A percentile compares a stretch with the other conserved stretches of the same genome.
phyloP scores from a whole-genome alignment of 1,140 invertebrate genomes.

The Gonioctena quinquepunctata region DNA sequence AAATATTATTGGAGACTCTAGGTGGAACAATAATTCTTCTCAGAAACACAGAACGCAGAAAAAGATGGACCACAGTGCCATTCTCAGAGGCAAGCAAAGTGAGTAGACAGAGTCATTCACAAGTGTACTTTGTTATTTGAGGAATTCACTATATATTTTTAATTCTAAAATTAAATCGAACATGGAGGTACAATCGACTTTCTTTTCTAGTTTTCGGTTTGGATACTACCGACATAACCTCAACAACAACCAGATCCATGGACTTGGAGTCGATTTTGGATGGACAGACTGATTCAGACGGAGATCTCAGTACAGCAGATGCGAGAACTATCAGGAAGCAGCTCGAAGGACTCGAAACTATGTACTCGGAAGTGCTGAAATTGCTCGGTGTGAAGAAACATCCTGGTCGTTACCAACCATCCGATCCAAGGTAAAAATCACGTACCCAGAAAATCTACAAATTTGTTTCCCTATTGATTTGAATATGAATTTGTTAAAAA shows the following conservation, averaged over 20 bases:
- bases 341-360: constrained; percentile 82
- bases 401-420: constrained; percentile 59
- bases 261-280: constrained; percentile 84
- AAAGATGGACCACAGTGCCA: constrained; percentile 49
- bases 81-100: constrained; percentile 54
- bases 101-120: constrained; percentile 21
- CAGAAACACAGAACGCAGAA: constrained; percentile 45
- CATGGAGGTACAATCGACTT: background rate
- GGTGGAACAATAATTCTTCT: constrained; percentile 38
- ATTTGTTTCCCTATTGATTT: too few relatives aligned
- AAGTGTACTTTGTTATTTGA: too few relatives aligned
- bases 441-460: too few relatives aligned
- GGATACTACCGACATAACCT: constrained; percentile 77
- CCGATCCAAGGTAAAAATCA: constrained; percentile 39
- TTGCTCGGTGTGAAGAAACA: constrained; percentile 70
- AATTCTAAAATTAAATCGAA: background rate
- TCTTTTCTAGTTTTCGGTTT: constrained; percentile 66
- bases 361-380: constrained; percentile 79
- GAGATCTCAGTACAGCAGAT: constrained; percentile 76
- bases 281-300: constrained; percentile 69
- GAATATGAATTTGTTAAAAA: too few relatives aligned
- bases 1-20: constrained; percentile 24
- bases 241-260: constrained; percentile 72
- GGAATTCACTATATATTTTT: background rate
- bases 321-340: constrained; percentile 80